These are phyloP conservation scores for Drosophila suboccidentalis DNA, from an alignment of 2,888 invertebrate genomes.

Conservation along the genomic window DNA sequence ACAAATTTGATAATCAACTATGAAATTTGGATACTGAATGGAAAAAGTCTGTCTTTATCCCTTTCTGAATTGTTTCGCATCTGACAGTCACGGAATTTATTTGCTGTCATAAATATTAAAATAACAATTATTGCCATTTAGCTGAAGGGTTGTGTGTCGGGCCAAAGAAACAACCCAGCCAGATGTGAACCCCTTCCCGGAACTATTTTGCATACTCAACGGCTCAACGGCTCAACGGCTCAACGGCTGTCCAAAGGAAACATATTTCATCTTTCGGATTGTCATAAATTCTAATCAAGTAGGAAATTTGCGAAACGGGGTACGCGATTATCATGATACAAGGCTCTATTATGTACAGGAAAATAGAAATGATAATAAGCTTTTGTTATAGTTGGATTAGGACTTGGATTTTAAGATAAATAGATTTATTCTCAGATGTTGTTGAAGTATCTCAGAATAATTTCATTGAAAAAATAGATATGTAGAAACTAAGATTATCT, in stretches of 20 bases:
- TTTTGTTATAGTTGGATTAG: not conserved
- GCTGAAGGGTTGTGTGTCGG: constrained; percentile 21
- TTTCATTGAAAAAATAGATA: not conserved
- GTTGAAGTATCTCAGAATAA: not conserved
- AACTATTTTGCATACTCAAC: constrained; percentile 56
- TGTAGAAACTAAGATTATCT: not conserved
- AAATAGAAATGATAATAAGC: not conserved
- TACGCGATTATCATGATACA: constrained; percentile 1
- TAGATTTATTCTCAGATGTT: not conserved
- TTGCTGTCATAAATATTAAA: constrained; percentile 81
- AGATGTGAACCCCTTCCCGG: constrained; percentile 15
- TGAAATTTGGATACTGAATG: constrained; percentile 61
- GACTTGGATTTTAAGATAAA: not conserved
- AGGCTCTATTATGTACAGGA: not conserved
- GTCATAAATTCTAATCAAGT: constrained; percentile 56
- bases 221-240: constrained; percentile 30
- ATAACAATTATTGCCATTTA: constrained; percentile 79
- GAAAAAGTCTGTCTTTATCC: constrained; percentile 34
- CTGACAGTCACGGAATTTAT: constrained; percentile 69
- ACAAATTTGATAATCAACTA: constrained; percentile 84
- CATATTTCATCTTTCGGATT: constrained; percentile 58
- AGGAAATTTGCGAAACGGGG: constrained; percentile 20
- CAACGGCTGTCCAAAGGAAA: constrained; percentile 31
- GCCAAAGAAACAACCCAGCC: constrained; percentile 6
- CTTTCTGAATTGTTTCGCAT: constrained; percentile 37